Percentiles rank a stretch among this genome's conserved stretches.
These are phyloP conservation scores for Nezara viridula DNA, from an alignment of 2,888 invertebrate species.

Conservation along the genomic window DNA sequence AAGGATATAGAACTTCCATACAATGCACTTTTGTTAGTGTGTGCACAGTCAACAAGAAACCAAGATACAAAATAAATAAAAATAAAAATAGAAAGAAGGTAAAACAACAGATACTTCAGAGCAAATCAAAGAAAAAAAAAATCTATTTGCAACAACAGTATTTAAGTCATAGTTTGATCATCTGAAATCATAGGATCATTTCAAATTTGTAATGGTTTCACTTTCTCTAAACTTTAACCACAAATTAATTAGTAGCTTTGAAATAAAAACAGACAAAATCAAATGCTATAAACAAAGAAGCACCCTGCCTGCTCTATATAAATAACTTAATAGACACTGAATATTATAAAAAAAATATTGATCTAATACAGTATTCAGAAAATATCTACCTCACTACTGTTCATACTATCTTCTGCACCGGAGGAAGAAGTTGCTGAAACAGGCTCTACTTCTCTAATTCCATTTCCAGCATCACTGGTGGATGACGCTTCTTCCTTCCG, in stretches of 20 bases:
- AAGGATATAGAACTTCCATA: too few relatives aligned
- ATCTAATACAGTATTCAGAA: background rate
- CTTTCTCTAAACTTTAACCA: too few relatives aligned
- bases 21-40: too few relatives aligned
- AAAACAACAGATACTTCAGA: too few relatives aligned
- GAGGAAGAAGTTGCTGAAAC: conserved; percentile 48
- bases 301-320: too few relatives aligned
- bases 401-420: conserved; percentile 25
- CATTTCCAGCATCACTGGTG: conserved; percentile 16
- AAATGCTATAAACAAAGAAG: background rate
- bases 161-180: too few relatives aligned
- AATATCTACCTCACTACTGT: conserved; percentile 33
- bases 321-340: background rate
- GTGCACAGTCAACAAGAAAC: too few relatives aligned
- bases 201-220: background rate
- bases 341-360: background rate
- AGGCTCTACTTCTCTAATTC: conserved; percentile 57
- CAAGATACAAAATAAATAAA: too few relatives aligned
- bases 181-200: background rate
- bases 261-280: background rate
- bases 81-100: too few relatives aligned
- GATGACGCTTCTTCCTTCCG: conserved; percentile 58
- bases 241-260: background rate
- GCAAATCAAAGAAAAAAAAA: too few relatives aligned
- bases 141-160: too few relatives aligned